Percentiles rank a stretch among this genome's conserved stretches.
These are phyloP conservation scores for Drosophila picticornis DNA, from an alignment of 2,888 invertebrate species.

Conservation along the genomic window DNA sequence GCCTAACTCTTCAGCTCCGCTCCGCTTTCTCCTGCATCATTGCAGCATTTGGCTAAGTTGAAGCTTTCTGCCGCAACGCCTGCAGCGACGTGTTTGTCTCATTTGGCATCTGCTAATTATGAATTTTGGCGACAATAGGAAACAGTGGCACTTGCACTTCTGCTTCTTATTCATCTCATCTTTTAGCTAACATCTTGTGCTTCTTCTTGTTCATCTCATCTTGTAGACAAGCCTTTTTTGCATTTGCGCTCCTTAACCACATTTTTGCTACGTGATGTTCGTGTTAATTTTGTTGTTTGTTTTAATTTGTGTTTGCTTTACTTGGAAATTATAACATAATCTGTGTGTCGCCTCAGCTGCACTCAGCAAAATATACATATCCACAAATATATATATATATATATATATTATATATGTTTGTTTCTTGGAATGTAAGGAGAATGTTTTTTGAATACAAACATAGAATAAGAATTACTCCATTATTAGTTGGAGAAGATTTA, in stretches of 20 bases:
- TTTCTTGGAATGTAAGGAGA: background rate
- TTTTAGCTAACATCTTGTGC: slow-evolving; percentile 3
- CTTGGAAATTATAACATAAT: slow-evolving; percentile 80
- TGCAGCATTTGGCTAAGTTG: slow-evolving; percentile 19
- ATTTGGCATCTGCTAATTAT: slow-evolving; percentile 67
- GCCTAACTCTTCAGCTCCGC: background rate
- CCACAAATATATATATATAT: background rate
- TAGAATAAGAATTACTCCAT: background rate
- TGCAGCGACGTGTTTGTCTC: slow-evolving; percentile 40
- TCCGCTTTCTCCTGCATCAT: too few relatives aligned
- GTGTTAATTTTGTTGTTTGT: slow-evolving; percentile 78
- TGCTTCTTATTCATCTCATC: background rate
- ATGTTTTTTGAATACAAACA: background rate
- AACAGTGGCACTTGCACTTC: slow-evolving; percentile 14
- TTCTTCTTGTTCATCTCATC: slow-evolving; percentile 10
- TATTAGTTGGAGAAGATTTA: background rate
- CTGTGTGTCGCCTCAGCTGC: slow-evolving; percentile 35
- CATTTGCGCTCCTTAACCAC: slow-evolving; percentile 54
- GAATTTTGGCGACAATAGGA: slow-evolving; percentile 72
- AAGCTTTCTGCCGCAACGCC: slow-evolving; percentile 60
- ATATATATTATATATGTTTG: background rate
- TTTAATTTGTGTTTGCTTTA: slow-evolving; percentile 70
- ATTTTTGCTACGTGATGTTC: slow-evolving; percentile 74
- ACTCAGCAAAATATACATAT: background rate
- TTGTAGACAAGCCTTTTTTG: slow-evolving; percentile 30